These are phyloP conservation scores for Whitmania pigra DNA, from an alignment of 1,140 invertebrate genomes.

Conservation along the genomic window DNA sequence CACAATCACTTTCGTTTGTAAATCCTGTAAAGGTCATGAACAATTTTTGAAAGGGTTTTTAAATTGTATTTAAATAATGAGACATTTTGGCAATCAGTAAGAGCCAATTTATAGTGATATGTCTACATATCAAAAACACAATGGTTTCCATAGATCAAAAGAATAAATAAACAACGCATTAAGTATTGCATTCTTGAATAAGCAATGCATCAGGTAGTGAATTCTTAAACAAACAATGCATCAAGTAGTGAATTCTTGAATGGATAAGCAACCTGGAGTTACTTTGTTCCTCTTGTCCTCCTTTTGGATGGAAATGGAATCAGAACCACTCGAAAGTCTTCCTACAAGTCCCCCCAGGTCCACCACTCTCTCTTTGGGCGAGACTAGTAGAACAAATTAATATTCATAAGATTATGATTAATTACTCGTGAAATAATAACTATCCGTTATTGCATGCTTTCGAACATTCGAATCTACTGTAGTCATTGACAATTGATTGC, in stretches of 20 bases:
- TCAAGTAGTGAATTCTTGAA: constrained; percentile 7
- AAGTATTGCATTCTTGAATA: background rate
- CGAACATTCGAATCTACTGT: background rate
- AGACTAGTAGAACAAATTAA: constrained; percentile 27
- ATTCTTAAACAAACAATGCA: background rate
- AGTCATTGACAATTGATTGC: background rate
- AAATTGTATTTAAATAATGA: too few relatives aligned
- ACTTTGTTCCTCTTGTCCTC: constrained; percentile 77
- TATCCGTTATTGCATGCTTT: too few relatives aligned
- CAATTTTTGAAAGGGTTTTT: too few relatives aligned
- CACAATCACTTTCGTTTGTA: too few relatives aligned
- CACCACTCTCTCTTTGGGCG: constrained; percentile 51
- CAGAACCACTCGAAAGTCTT: constrained; percentile 66
- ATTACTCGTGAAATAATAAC: too few relatives aligned
- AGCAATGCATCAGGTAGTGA: background rate
- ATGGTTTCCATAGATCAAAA: too few relatives aligned
- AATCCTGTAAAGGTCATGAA: background rate
- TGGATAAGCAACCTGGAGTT: constrained; percentile 51
- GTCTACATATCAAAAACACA: too few relatives aligned
- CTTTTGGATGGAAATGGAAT: constrained; percentile 55
- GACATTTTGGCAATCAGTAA: too few relatives aligned
- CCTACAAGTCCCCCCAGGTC: constrained; percentile 66
- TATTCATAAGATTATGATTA: too few relatives aligned
- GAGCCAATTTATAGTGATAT: too few relatives aligned
- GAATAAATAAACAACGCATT: background rate